A percentile compares a stretch with the other conserved stretches of the same genome.
These are phyloP conservation scores for Enhydra lutris DNA, from an alignment of 2,113 vertebrate species.

Conservation along the genomic window DNA sequence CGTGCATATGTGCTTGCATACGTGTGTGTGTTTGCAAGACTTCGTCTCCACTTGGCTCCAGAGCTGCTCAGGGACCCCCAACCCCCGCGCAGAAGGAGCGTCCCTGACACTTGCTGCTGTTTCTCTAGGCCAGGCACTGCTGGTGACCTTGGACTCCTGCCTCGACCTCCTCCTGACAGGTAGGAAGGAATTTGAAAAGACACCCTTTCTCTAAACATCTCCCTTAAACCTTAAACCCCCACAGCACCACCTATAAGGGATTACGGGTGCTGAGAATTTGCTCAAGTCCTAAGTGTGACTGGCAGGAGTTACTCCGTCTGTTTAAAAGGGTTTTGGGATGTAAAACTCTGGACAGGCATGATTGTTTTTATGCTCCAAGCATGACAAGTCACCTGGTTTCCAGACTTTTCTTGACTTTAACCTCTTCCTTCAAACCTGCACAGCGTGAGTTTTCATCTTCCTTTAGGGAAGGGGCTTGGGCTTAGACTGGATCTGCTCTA, in stretches of 20 bases:
- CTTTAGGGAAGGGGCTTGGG: not conserved
- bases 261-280: not conserved
- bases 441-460: too few species aligned
- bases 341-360: not conserved
- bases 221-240: too few species aligned
- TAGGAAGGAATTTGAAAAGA: not conserved
- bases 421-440: not conserved
- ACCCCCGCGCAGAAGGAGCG: rapidly evolving
- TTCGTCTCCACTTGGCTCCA: not conserved
- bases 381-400: not conserved
- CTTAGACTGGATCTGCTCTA: not conserved
- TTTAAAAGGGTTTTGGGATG: not conserved
- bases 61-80: rapidly evolving
- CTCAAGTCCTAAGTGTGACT: too few species aligned
- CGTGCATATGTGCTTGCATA: rapidly evolving
- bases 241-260: rapidly evolving
- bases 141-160: too few species aligned
- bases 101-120: not conserved
- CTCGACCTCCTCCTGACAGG: rapidly evolving
- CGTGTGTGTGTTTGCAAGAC: rapidly evolving
- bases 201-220: not conserved
- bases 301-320: too few species aligned
- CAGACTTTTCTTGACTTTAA: not conserved
- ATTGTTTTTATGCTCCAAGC: rapidly evolving
- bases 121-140: rapidly evolving